A percentile compares a stretch with the other conserved stretches of the same genome.
These are phyloP conservation scores for Laothoe populi DNA, from an alignment of 2,888 invertebrate species.

Conservation along the genomic window DNA sequence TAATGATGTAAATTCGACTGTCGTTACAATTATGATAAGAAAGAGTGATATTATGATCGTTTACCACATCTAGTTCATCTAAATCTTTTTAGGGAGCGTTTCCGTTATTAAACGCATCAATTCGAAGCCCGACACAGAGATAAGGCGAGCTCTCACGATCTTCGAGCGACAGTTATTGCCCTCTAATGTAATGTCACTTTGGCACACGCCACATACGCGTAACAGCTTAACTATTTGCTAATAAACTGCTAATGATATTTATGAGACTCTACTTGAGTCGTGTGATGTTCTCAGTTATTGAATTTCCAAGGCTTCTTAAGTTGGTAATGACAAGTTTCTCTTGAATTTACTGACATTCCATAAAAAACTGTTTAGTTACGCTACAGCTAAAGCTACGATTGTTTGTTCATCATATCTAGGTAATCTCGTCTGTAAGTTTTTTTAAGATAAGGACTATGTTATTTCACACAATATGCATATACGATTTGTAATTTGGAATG, in stretches of 20 bases:
- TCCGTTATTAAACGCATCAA: constrained; percentile 77
- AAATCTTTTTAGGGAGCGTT: constrained; percentile 55
- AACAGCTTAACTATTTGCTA: constrained; percentile 50
- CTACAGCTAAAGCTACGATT: neutral
- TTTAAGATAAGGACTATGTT: too few species aligned
- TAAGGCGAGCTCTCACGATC: constrained; percentile 73
- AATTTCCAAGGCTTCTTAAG: neutral
- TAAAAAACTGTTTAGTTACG: neutral
- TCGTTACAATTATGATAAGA: neutral
- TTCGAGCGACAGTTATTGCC: constrained; percentile 65
- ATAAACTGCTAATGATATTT: constrained; percentile 36
- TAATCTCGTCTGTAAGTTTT: too few species aligned
- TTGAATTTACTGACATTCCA: neutral
- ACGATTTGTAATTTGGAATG: neutral
- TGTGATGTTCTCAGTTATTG: constrained; percentile 5
- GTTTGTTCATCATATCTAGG: too few species aligned
- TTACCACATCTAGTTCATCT: constrained; percentile 47
- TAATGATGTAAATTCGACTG: too few species aligned
- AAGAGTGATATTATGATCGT: neutral
- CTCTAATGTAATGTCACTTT: constrained; percentile 65
- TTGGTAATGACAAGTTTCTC: neutral
- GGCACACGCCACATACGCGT: constrained; percentile 52
- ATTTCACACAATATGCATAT: neutral
- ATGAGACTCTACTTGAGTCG: neutral
- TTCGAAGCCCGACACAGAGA: constrained; percentile 65